Evolutionary conservation across 2,113 vertebrate genomes (phyloP), one percentile per base, ranked within the genome.

Genomic region (Glaucomys volans): DNA sequence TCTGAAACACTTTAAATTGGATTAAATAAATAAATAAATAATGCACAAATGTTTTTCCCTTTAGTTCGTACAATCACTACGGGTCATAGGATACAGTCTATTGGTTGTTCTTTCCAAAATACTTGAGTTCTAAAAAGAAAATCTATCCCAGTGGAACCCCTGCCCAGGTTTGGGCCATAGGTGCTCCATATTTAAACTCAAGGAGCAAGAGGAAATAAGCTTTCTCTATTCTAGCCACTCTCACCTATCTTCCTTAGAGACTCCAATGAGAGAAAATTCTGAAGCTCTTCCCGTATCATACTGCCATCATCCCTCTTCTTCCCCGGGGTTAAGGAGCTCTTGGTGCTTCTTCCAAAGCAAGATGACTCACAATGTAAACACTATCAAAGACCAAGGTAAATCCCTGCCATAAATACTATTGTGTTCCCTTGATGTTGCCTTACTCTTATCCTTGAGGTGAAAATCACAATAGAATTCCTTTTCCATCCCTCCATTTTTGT

Each of bases 311-410:
- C 28, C 8, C 75, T 96, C 94, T 10, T 94, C 28, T 72, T 26
- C 44, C 35, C 47, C 44, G 10, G 88, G n/a, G 75, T 93, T 92
- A 91, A 97, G 35, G 72, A 62, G 16, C 2, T 90, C 26, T 87
- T 59, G 93, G 42, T 79, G 32, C 57, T 96, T 94, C 16, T 81
- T 79, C 97, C 42, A 18, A 83, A 77, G 18, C 28, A 96, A 89
- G 32, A 87, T 37, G 18, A 66, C 8, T 72, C n/a, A 40, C 59
- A 62, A 0, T 76, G n/a, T 26, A 79, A 95, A 14, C 4, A 66
- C 37, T 59, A 52, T 47, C 83, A 20, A 87, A 64, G 47, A 30
- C 83, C 17, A 81, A 64, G 42, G 26, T 26, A 75, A 96, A 44
- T 16, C 81, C 18, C 50, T 96, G 72, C 32, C 28, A 12, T 32